Percentiles rank a stretch among this genome's conserved stretches.
Evolutionary conservation across 1,140 invertebrate genomes (phyloP).

Genomic region (Drosophila tani): DNA sequence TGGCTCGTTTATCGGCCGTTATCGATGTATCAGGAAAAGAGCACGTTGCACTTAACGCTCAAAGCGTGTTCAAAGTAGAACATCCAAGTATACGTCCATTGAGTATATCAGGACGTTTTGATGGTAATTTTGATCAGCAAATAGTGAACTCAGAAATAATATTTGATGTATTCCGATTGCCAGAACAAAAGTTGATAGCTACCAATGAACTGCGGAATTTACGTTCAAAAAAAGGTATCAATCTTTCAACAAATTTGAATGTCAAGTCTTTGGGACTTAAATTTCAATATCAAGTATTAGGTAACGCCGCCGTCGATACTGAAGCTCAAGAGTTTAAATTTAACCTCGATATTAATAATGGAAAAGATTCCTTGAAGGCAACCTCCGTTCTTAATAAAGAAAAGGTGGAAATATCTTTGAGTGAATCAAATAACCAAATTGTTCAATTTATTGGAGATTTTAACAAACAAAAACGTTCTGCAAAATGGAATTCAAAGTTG

Average conservation of each 20-base stretch:
- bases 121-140: conserved; percentile 83
- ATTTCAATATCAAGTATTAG: conserved; percentile 62
- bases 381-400: conserved; percentile 46
- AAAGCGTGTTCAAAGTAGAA: conserved; percentile 87
- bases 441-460: conserved; percentile 44
- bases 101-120: conserved; percentile 85
- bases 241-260: conserved; percentile 51
- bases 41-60: conserved; percentile 85
- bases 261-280: conserved; percentile 66
- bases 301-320: conserved; percentile 45
- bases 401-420: conserved; percentile 71
- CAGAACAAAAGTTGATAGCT: conserved; percentile 87
- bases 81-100: conserved; percentile 88
- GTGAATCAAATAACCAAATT: conserved; percentile 64
- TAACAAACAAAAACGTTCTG: conserved; percentile 54
- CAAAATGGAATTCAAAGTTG: conserved; percentile 61
- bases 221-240: conserved; percentile 50
- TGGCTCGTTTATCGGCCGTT: conserved; percentile 50
- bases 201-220: conserved; percentile 50
- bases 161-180: conserved; percentile 88
- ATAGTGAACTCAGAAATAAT: conserved; percentile 85
- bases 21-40: conserved; percentile 79
- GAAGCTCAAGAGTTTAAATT: conserved; percentile 54
- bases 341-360: conserved; percentile 42
- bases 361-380: conserved; percentile 29